Base-by-base conservation (phyloP, 2,113 vertebrate species). In the Corythornis cristatus region DNA sequence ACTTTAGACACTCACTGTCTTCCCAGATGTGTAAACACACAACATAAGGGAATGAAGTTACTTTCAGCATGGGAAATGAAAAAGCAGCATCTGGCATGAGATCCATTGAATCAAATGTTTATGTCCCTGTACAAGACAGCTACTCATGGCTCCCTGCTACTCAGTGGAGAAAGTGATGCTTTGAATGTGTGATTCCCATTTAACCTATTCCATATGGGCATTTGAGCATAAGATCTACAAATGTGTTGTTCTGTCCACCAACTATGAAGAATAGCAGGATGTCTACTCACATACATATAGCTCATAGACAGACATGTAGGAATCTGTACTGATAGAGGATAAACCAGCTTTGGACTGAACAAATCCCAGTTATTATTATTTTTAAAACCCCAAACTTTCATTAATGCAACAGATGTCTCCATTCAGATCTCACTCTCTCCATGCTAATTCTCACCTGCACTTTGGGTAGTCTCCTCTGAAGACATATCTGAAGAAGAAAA, bases 391-490 rank as follows among this genome's bases (percentile, higher is more conserved):
- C 13, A 57, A 67, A 7, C 7, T 71, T 80, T 58, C 28, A 45
- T 20, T 11, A 82, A 73, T 62, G 20, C 50, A 72, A 75, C 3
- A 10, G 77, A 70, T 3, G 37, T 17, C 23, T 58, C 17, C 37
- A 18, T 88, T 73, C 35, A 83, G 73, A 71, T 8, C 19, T 40
- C 33, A 51, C 12, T 75, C 22, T 74, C 14, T 11, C 65, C 12
- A 40, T 16, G 22, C 19, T 75, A 86, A 89, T 88, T 91, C 96
- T 98, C 88, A 98, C 97, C 96, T 93, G 97, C 15, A 78, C 93
- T 93, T 88, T 94, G 95, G 88, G 92, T 93, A 93, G 96, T 89
- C 40, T 95, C 94, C 72, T 92, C 97, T 86, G 94, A 96, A 95
- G 87, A 66, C 82, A 45, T 81, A 94, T 80, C 96, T 97, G 26